Base-by-base conservation (phyloP, 2,888 invertebrate genomes). In the Blera fallax region DNA sequence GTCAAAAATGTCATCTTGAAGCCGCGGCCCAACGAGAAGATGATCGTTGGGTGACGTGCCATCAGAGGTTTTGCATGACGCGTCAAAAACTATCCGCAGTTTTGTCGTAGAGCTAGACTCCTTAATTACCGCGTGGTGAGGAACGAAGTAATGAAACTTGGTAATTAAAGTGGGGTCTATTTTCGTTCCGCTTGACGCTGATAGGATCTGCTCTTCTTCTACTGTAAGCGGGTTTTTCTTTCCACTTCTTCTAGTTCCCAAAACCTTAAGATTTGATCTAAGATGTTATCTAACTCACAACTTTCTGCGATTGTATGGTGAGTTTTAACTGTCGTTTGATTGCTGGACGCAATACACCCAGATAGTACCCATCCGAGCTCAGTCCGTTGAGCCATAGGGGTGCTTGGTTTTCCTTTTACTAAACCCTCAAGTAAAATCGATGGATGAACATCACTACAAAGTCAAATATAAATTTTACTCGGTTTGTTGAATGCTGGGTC, bases 41-140 rank as follows among this genome's bases (percentile, higher is more conserved):
- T 84, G 29, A 6, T 85, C 76, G 37, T 87, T 87, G 3, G 82
- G 62, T 4, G 80, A 70, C 10, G 69, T 60, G 1, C 87, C 82
- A 56, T 79, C 73, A 1, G 67, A 69, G 6, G 78, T 40, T 34
- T 56, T 64, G n/a, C 29, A 37, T 4, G 65, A 72, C 3, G 67
- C 77, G 14, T 79, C 56, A 14, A 82, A 85, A 6, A 76, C 65
- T 4, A 62, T 54, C 16, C 84, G 50, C 1, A 64, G 45, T 8
- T 84, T 74, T 4, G 67, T 84, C 0, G 79, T 74, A 2, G 40
- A 37, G n/a, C 73, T 77, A 7, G 73, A 50, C 8, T 65, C 65
- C 16, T 73, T 73, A 2, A 80, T 18, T 16, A 64, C 79, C 10
- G 45, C 54, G 11, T 74, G 69, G 24, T 85, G 82, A 1, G 79